Percentiles rank a stretch among this genome's conserved stretches.
These are phyloP conservation scores for Embidobia sp. DNA, from an alignment of 2,888 invertebrate genomes.

Conservation along the genomic window DNA sequence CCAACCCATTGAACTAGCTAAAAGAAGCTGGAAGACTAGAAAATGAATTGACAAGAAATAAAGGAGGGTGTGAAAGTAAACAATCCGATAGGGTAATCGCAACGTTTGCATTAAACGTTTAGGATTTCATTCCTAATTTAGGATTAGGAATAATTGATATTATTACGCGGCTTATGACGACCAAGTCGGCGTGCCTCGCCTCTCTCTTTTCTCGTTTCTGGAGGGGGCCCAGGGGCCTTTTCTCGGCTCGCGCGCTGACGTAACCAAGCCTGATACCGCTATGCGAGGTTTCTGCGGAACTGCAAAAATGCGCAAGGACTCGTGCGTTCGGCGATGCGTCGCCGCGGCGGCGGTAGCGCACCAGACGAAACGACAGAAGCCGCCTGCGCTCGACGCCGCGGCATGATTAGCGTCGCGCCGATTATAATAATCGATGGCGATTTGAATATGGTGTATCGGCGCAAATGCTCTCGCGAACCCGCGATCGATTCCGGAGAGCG, in stretches of 20 bases:
- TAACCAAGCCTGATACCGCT: conserved; percentile 68
- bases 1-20: no score
- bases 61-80: conserved; percentile 1
- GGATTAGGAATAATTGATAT: conserved; percentile 46
- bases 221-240: conserved; percentile 27
- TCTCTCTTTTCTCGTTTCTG: conserved; percentile 50
- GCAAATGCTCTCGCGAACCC: conserved; percentile 24
- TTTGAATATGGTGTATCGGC: conserved; percentile 56
- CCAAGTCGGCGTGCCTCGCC: conserved; percentile 58
- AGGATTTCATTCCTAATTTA: no score
- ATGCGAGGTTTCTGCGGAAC: conserved; percentile 59
- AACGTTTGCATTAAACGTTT: conserved; percentile 31
- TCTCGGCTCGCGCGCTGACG: conserved; percentile 62
- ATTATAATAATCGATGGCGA: conserved; percentile 56
- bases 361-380: conserved; percentile 28
- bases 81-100: conserved; percentile 11
- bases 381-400: conserved; percentile 33
- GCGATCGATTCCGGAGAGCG: conserved; percentile 36
- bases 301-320: conserved; percentile 68
- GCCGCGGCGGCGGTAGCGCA: conserved; percentile 26
- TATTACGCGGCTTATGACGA: conserved; percentile 47
- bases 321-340: conserved; percentile 39
- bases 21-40: no score
- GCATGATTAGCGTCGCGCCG: conserved; percentile 45
- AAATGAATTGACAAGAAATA: no score